phyloP scores from a whole-genome alignment of 2,888 invertebrate genomes.

The Flexamia atlantica region DNA sequence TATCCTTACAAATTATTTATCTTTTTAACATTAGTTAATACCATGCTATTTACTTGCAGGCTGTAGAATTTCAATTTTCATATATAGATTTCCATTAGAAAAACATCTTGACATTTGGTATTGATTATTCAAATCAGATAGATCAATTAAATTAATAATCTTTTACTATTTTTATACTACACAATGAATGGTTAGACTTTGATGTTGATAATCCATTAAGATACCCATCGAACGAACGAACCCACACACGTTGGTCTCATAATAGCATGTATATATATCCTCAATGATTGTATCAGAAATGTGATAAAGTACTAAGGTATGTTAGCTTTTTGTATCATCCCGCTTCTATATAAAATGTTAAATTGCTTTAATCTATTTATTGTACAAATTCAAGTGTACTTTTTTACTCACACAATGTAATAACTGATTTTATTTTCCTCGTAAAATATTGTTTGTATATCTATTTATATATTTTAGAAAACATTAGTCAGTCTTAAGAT shows the following conservation, averaged over 20 bases:
- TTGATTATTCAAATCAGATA: too few species aligned
- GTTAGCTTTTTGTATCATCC: conserved; percentile 41
- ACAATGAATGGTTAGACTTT: conserved; percentile 5
- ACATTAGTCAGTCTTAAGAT: too few species aligned
- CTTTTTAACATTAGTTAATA: too few species aligned
- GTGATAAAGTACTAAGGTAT: conserved; percentile 34
- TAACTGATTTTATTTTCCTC: conserved; percentile 13
- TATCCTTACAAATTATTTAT: too few species aligned
- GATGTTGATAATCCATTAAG: not conserved
- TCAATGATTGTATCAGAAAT: conserved; percentile 22
- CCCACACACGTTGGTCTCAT: conserved; percentile 25
- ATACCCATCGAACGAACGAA: conserved; percentile 36
- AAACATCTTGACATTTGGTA: too few species aligned
- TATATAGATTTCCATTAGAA: too few species aligned
- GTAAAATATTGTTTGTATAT: not conserved
- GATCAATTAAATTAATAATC: not conserved
- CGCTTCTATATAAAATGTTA: conserved; percentile 11
- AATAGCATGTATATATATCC: conserved; percentile 37
- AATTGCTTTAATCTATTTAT: conserved; percentile 20
- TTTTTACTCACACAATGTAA: not conserved
- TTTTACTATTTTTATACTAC: conserved; percentile 10
- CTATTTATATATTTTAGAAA: too few species aligned
- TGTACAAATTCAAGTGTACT: conserved; percentile 16
- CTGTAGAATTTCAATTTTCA: too few species aligned
- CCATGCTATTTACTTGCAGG: too few species aligned